Evolutionary conservation across 1,140 invertebrate species (phyloP).

Genomic region (Achatina immaculata): DNA sequence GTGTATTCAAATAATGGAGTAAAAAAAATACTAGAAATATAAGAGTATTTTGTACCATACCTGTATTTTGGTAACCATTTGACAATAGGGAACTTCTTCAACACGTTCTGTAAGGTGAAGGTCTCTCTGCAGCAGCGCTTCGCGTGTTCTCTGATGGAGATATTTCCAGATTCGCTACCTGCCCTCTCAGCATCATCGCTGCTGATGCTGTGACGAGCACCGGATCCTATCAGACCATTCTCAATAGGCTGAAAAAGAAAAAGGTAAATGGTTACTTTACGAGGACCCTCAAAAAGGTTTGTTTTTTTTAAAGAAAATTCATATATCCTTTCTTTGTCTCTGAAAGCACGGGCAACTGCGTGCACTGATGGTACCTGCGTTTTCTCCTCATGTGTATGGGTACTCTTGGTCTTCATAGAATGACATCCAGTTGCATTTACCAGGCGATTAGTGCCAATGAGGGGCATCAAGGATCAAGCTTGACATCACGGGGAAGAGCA

Average conservation of each 20-base stretch:
- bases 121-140: conserved; percentile 43
- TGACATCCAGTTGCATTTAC: too few relatives aligned
- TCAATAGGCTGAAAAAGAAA: conserved; percentile 25
- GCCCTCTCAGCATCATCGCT: background rate
- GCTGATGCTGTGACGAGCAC: conserved; percentile 15
- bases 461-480: too few relatives aligned
- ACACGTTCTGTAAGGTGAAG: conserved; percentile 50
- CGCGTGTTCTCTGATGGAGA: conserved; percentile 29
- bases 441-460: too few relatives aligned
- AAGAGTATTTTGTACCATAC: conserved; percentile 40
- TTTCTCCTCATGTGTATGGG: too few relatives aligned
- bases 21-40: background rate
- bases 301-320: too few relatives aligned
- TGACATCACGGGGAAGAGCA: too few relatives aligned
- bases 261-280: too few relatives aligned
- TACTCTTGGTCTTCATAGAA: too few relatives aligned
- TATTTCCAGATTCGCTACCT: background rate
- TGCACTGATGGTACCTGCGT: too few relatives aligned
- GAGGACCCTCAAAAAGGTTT: too few relatives aligned
- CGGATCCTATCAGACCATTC: conserved; percentile 1
- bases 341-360: too few relatives aligned
- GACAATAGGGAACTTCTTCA: conserved; percentile 58
- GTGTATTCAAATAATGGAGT: background rate
- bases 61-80: conserved; percentile 64
- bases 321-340: too few relatives aligned